These are phyloP conservation scores for Gallinago media DNA, from an alignment of 2,113 vertebrate genomes.

Conservation along the genomic window DNA sequence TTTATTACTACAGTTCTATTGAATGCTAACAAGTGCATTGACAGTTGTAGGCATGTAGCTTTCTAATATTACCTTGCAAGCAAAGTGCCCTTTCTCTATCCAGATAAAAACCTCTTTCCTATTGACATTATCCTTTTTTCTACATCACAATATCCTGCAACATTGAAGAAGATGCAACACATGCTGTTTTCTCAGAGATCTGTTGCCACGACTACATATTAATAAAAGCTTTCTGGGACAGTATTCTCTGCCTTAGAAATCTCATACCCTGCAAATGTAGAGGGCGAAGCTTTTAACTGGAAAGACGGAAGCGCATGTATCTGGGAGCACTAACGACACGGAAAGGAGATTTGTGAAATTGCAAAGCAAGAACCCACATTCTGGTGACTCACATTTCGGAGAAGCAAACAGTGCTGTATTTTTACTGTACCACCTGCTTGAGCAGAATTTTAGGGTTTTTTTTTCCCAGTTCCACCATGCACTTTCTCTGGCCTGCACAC, in stretches of 20 bases:
- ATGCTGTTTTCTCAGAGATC: conserved; percentile 15
- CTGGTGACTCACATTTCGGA: not conserved
- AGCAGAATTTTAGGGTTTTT: not conserved
- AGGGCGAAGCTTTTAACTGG: not conserved
- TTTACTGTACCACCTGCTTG: not conserved
- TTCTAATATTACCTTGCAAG: not conserved
- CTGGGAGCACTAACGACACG: not conserved
- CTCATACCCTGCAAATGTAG: not conserved
- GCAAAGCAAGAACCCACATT: not conserved
- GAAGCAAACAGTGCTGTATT: not conserved
- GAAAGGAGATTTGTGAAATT: not conserved
- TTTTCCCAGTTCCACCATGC: not conserved
- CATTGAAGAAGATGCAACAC: not conserved
- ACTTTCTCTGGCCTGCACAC: not conserved
- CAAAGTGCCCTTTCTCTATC: not conserved
- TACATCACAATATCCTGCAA: conserved; percentile 16
- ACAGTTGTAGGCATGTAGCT: not conserved
- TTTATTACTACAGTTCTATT: not conserved
- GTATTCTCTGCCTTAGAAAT: not conserved
- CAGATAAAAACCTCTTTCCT: conserved; percentile 5
- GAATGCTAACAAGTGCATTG: not conserved
- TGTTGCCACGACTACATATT: conserved; percentile 6
- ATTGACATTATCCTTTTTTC: not conserved
- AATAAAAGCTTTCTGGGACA: conserved; percentile 13
- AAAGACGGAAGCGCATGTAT: not conserved